Base-by-base conservation (phyloP, 2,113 vertebrate species). In the Synchiropus splendidus region DNA sequence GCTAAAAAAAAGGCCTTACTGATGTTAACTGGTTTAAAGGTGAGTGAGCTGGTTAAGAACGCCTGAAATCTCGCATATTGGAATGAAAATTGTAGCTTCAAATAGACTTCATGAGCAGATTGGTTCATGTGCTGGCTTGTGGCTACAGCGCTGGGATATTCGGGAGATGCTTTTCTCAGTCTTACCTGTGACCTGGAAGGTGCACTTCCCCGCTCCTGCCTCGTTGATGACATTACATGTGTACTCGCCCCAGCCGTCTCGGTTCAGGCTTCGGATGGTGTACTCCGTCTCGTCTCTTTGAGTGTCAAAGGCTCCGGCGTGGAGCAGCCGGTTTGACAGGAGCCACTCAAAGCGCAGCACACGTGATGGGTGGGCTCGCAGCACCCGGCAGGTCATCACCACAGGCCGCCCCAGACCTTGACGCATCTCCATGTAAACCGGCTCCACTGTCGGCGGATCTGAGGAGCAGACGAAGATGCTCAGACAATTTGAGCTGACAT, bases 171-270 rank as follows among this genome's bases (percentile, higher is more conserved):
- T n/a, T n/a, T n/a, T n/a, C n/a, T n/a, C 2, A 35, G 6, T 35
- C n/a, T 14, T 77, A 99, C 95, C 94, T 79, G 93, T 97, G 15
- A 98, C 87, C 0, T 92, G 87, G 77, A 97, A 98, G 71, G 89
- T 92, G 85, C 95, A 99, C 49, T 90, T 85, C 1, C 94, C 94
- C 0, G 89, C 86, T 0, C 95, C 95, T 0, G 93, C 95, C 67
- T 99, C 94, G 4, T 99, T 99, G 59, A 90, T 91, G 75, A 99
- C 86, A 45, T 92, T 94, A 53, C 93, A 98, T 57, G 91, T 96
- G 80, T 99, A 99, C 72, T 91, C 61, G 9, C 95, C 95, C 11
- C 92, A 94, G 54, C 84, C 88, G 38, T 97, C 93, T 0, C 89
- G 87, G 47, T 87, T 88, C 36, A 97, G 88, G 64, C 74, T 90